Base-by-base conservation (phyloP, 2,797 vertebrate species). In the Adrianichthys oophorus region DNA sequence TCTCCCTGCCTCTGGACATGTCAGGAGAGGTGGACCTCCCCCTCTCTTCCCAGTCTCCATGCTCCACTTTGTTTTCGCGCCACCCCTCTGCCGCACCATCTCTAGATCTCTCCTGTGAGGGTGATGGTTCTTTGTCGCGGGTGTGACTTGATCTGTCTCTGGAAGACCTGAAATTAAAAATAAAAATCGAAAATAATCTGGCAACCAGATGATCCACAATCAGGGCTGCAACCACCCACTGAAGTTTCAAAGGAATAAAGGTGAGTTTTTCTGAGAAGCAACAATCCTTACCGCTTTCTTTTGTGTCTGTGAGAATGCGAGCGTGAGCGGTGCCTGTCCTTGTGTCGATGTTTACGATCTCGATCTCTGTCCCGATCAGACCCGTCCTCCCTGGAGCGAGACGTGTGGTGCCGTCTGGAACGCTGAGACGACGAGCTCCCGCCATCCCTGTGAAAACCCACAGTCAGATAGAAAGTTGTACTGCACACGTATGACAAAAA, bases 251-350 rank as follows among this genome's bases (percentile, higher is more conserved):
- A n/a, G 1, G 23, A 47, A 7, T 21, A 7, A 40, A 4, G 2
- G 16, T 19, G 41, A 54, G 3, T 12, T 37, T 37, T 37, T 37
- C 10, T n/a, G n/a, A 40, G 51, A 15, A 40, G 48, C 47, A 55
- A 12, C 29, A 32, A 32, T 23, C 26, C 45, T 43, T 56, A 93
- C 92, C 92, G 92, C 82, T 92, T 93, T 78, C 83, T 91, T 76
- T 89, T 93, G 66, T 55, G 89, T 59, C 91, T 87, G 86, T 93
- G 92, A 44, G 92, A 93, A 79, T 93, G 89, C 15, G 92, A 93
- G 69, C 84, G 90, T 4, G 92, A 93, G 76, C 91, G 92, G 69
- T 92, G 92, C n/a, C 84, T 67, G 0, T 93, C 92, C 68, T 91
- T 92, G 85, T 93, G 91, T 53, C 92, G 86, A 68, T 93, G 92